These are phyloP conservation scores for Buathra laborator DNA, from an alignment of 2,888 invertebrate genomes.

Conservation along the genomic window DNA sequence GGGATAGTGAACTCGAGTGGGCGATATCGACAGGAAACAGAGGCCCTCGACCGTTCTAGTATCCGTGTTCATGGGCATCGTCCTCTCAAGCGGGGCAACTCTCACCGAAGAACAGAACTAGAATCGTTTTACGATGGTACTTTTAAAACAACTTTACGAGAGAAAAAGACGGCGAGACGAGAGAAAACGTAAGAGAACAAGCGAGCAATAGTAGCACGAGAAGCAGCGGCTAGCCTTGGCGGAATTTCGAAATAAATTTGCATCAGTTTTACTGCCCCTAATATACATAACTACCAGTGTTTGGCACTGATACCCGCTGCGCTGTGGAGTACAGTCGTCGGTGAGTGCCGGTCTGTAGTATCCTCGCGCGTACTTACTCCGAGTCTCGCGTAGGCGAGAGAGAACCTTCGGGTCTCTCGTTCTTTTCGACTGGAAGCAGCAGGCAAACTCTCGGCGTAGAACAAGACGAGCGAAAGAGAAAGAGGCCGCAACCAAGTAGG, in stretches of 20 bases:
- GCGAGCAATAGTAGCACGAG: background rate
- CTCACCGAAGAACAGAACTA: slow-evolving; percentile 70
- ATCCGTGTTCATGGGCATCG: slow-evolving; percentile 41
- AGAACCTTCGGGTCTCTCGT: background rate
- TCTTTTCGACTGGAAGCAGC: slow-evolving; percentile 21
- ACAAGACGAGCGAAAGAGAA: slow-evolving; percentile 21
- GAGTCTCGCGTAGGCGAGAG: slow-evolving; percentile 39
- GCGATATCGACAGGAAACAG: slow-evolving; percentile 53
- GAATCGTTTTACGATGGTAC: slow-evolving; percentile 83
- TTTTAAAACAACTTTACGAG: slow-evolving; percentile 82
- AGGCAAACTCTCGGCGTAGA: slow-evolving; percentile 31
- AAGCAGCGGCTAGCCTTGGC: slow-evolving; percentile 39
- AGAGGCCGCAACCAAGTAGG: slow-evolving; percentile 37
- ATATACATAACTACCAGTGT: slow-evolving; percentile 83
- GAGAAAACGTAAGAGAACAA: slow-evolving; percentile 17
- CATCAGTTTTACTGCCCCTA: slow-evolving; percentile 82
- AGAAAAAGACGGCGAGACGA: slow-evolving; percentile 1
- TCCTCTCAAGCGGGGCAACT: slow-evolving; percentile 51
- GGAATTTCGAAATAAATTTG: slow-evolving; percentile 84
- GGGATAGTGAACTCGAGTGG: slow-evolving; percentile 16
- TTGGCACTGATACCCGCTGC: slow-evolving; percentile 81
- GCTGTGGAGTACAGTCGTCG: slow-evolving; percentile 45
- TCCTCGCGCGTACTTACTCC: slow-evolving; percentile 60
- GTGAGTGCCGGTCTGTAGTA: slow-evolving; percentile 47
- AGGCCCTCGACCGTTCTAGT: slow-evolving; percentile 55